Conservation (phyloP, 2,888 invertebrate genomes). For the Phengaris arion region DNA sequence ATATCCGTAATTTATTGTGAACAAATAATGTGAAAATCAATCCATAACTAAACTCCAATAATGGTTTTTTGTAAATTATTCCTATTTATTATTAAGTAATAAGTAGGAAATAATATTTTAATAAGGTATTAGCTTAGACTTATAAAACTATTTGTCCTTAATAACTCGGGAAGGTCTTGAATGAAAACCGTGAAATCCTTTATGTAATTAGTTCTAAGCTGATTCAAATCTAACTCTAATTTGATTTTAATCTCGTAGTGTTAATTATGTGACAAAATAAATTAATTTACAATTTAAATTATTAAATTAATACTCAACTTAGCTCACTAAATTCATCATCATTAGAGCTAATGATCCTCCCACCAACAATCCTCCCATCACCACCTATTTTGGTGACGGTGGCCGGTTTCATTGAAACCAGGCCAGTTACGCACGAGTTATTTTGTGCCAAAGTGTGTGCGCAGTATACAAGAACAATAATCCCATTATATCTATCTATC, state of each 20-base stretch:
- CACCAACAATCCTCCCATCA: too few relatives aligned
- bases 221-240: slow-evolving; percentile 15
- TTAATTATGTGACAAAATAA: slow-evolving; percentile 1
- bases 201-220: slow-evolving; percentile 2
- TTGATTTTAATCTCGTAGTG: slow-evolving; percentile 7
- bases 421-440: too few relatives aligned
- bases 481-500: too few relatives aligned
- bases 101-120: too few relatives aligned
- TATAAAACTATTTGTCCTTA: not conserved
- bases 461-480: too few relatives aligned
- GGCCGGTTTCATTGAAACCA: too few relatives aligned
- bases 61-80: not conserved
- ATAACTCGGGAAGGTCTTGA: not conserved
- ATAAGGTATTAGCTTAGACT: not conserved
- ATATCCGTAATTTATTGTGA: too few relatives aligned
- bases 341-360: not conserved
- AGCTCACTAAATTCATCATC: slow-evolving; percentile 1
- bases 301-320: not conserved
- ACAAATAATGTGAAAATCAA: too few relatives aligned
- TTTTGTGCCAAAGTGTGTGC: too few relatives aligned
- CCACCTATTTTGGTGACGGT: too few relatives aligned
- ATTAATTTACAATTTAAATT: slow-evolving; percentile 2
- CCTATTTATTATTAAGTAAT: not conserved
- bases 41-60: too few relatives aligned
- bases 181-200: not conserved